Evolutionary conservation across 1,140 invertebrate species (phyloP).

Genomic region (Drosophila dunni): DNA sequence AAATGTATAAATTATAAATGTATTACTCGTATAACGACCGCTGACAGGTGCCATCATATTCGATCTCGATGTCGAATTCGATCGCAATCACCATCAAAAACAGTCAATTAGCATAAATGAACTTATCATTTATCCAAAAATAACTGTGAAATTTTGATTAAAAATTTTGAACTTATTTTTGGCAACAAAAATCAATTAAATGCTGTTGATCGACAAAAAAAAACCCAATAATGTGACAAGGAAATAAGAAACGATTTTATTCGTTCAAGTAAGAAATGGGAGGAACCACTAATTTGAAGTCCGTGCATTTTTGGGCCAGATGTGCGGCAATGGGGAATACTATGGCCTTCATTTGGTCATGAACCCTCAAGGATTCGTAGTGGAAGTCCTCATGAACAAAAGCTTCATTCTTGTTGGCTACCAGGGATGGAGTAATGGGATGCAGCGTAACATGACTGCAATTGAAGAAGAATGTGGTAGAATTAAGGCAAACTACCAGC

Average conservation of each 20-base stretch:
- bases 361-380: conserved; percentile 60
- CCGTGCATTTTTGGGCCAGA: neutral
- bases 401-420: neutral
- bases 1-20: conserved; percentile 40
- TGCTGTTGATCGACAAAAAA: conserved; percentile 5
- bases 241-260: conserved; percentile 32
- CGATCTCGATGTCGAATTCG: conserved; percentile 27
- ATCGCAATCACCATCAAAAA: conserved; percentile 47
- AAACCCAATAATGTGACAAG: conserved; percentile 31
- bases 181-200: conserved; percentile 26
- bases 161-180: conserved; percentile 39
- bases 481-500: conserved; percentile 46
- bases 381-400: conserved; percentile 51
- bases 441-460: conserved; percentile 52
- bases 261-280: conserved; percentile 50
- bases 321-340: conserved; percentile 63
- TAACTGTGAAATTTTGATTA: conserved; percentile 56
- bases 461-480: conserved; percentile 55
- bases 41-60: conserved; percentile 77
- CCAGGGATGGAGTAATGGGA: neutral
- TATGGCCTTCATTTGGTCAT: conserved; percentile 41
- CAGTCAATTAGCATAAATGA: conserved; percentile 66
- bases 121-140: conserved; percentile 54
- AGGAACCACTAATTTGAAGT: neutral
- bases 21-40: conserved; percentile 53